A percentile compares a stretch with the other conserved stretches of the same genome.
Conservation (phyloP, 1,140 invertebrate species). For the Plodia interpunctella region DNA sequence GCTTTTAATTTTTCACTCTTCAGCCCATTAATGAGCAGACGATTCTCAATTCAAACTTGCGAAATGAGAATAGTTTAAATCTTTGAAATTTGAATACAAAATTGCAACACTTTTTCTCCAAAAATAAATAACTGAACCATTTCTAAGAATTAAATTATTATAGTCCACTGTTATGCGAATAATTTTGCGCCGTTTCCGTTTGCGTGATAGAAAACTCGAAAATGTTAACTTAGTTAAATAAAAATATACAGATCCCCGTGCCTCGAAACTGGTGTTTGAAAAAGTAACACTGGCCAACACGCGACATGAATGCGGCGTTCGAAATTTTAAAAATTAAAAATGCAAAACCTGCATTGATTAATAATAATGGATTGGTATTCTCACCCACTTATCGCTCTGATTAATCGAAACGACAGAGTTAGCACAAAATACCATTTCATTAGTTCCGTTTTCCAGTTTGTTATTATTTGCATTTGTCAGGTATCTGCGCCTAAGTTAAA, state of each 20-base stretch:
- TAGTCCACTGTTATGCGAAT: constrained; percentile 15
- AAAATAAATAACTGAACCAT: neutral
- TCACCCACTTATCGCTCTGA: constrained; percentile 19
- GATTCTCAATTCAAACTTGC: constrained; percentile 12
- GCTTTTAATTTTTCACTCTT: constrained; percentile 39
- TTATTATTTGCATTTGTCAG: constrained; percentile 21
- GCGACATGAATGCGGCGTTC: constrained; percentile 33
- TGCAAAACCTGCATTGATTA: constrained; percentile 11
- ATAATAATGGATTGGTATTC: constrained; percentile 12
- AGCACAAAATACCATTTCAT: constrained; percentile 33
- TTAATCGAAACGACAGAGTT: constrained; percentile 26
- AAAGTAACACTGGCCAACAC: constrained; percentile 32
- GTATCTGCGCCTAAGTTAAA: constrained; percentile 20
- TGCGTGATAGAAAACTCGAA: constrained; percentile 32
- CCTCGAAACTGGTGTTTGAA: constrained; percentile 29
- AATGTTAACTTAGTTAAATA: constrained; percentile 30
- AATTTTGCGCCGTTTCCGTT: constrained; percentile 20
- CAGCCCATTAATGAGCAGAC: constrained; percentile 24
- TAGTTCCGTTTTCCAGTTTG: constrained; percentile 30
- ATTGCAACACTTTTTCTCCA: neutral
- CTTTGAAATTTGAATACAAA: constrained; percentile 11
- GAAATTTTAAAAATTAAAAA: constrained; percentile 27
- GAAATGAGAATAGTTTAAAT: constrained; percentile 12
- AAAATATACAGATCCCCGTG: constrained; percentile 27
- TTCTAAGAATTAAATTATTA: neutral